Conservation (phyloP, 2,113 vertebrate species). For the Todiramphus chloris region DNA sequence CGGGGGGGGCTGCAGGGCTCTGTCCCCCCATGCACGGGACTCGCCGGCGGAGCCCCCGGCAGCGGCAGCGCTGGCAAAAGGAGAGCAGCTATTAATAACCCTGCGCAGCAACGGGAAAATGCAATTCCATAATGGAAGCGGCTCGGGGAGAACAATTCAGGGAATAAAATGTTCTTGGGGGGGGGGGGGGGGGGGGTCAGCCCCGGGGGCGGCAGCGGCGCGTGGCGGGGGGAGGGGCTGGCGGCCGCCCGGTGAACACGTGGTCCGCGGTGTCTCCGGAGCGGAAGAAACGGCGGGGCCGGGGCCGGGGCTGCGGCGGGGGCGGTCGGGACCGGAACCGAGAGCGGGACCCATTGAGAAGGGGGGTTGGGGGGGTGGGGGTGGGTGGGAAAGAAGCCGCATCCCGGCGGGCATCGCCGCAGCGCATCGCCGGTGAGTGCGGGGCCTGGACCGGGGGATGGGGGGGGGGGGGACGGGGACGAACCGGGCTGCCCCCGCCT, state of each 20-base stretch:
- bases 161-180: neutral
- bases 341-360: neutral
- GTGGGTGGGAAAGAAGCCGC: too few relatives aligned
- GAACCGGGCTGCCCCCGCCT: neutral
- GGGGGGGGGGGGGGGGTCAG: neutral
- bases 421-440: neutral
- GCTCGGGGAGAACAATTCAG: conserved; percentile 7
- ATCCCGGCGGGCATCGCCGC: neutral
- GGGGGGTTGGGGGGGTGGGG: too few relatives aligned
- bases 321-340: neutral
- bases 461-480: neutral
- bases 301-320: neutral
- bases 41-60: neutral
- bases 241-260: neutral
- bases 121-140: conserved; percentile 30
- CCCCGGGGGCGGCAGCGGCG: neutral
- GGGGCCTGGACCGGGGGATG: neutral
- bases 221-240: neutral
- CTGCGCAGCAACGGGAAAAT: neutral
- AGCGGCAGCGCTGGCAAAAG: neutral
- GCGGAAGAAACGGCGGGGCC: neutral
- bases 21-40: neutral
- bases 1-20: neutral
- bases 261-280: neutral
- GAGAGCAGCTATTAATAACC: conserved; percentile 46